Evolutionary conservation across 2,888 invertebrate species (phyloP), one percentile per base, ranked within the genome.

Genomic region (Stictocephala bisonia): DNA sequence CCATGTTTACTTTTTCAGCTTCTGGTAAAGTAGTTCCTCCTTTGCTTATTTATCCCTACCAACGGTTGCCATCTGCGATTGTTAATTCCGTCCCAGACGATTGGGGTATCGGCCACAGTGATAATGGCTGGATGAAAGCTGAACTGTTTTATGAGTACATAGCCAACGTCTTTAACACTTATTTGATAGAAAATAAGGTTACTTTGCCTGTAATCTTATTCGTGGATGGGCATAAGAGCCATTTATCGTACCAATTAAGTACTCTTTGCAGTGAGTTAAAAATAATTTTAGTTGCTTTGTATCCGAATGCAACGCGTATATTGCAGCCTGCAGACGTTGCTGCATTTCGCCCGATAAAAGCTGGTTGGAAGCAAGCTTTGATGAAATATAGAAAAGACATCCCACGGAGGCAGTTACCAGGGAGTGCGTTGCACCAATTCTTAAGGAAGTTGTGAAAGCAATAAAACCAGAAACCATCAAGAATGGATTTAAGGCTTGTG

Each of bases 1-100:
- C 83, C 0, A 79, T 84, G 81, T 84, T 83, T 73, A 81, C 82
- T 15, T 84, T 84, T 79, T 76, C 80, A 6, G 83, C 84, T 9
- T 66, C 79, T 74, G 83, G 82, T 41, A 72, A 75, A 41, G 72
- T 80, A 26, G 80, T 79, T 3, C 83, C 83, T 50, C 82, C 83
- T 24, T 81, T 83, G 80, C 77, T 84, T 3, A 80, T 84, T 27
- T 83, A 81, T 78, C 81, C 82, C 0, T 81, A 83, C 75, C 80
- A 82, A 78, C 83, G 71, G 20, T 13, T 64, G 6, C 64, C 20
- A 11, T 20, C 26, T 13, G n/a, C 11, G 22, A 41, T 64, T 20
- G 26, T 41, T 3, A 64, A 41, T n/a, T n/a, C n/a, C n/a, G n/a
- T n/a, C n/a, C n/a, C n/a, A n/a, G n/a, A n/a, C n/a, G n/a, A n/a